phyloP scores from a whole-genome alignment of 64 coral and sea anemone genomes.

The Pocillopora verrucosa region DNA sequence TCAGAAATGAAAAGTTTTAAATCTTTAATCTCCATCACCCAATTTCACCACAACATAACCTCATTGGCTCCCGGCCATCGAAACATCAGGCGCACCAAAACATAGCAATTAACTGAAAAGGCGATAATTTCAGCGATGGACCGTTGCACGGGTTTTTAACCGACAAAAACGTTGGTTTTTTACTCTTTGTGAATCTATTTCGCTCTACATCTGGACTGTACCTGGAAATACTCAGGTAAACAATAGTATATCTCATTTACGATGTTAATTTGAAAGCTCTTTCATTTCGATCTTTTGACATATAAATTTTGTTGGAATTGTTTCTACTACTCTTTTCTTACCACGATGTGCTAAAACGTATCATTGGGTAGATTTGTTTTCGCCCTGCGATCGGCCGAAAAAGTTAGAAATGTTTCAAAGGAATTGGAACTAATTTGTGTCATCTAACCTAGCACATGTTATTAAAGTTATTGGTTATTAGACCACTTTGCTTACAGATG shows the following conservation, averaged over 20 bases:
- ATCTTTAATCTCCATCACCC: slow-evolving; percentile 18
- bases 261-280: background rate
- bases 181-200: too few relatives aligned
- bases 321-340: background rate
- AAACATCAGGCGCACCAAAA: background rate
- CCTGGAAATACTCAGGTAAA: background rate
- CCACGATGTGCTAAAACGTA: background rate
- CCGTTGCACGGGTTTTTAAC: background rate
- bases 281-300: slow-evolving; percentile 6
- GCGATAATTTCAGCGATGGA: background rate
- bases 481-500: background rate
- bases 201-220: background rate
- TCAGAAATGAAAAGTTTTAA: slow-evolving; percentile 8
- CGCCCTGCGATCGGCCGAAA: background rate
- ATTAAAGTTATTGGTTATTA: background rate
- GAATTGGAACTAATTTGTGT: background rate
- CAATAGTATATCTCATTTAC: slow-evolving; percentile 9
- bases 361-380: background rate
- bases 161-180: background rate
- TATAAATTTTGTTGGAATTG: background rate
- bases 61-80: background rate
- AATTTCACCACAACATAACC: background rate
- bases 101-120: background rate
- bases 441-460: background rate
- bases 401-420: background rate